A percentile compares a stretch with the other conserved stretches of the same genome.
Evolutionary conservation across 2,797 vertebrate genomes (phyloP).

Genomic region (Octomys mimax): DNA sequence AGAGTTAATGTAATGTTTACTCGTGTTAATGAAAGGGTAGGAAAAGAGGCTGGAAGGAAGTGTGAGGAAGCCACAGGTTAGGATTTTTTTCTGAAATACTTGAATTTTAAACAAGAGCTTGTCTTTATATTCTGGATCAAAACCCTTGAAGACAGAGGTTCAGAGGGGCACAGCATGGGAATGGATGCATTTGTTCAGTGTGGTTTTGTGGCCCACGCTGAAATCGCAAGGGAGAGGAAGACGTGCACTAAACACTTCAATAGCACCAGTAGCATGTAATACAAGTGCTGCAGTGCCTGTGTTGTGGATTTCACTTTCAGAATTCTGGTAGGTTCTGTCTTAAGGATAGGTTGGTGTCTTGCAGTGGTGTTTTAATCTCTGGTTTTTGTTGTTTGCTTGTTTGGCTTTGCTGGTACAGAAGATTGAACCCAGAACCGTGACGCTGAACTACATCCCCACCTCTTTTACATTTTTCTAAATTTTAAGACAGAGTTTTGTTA

Average conservation of each 20-base stretch:
- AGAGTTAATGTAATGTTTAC: not conserved
- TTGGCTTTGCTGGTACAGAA: not conserved
- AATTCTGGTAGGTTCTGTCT: conserved; percentile 5
- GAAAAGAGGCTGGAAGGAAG: not conserved
- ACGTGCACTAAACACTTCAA: not conserved
- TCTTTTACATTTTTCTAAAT: not conserved
- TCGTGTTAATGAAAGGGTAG: not conserved
- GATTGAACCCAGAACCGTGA: not conserved
- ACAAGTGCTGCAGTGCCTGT: not conserved
- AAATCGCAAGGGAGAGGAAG: not conserved
- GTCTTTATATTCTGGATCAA: not conserved
- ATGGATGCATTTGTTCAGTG: not conserved
- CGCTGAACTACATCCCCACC: not conserved
- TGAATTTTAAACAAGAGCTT: not conserved
- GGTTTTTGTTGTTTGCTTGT: not conserved
- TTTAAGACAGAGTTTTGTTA: not conserved
- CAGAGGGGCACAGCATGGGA: not conserved
- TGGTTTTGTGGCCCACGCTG: not conserved
- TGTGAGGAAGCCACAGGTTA: not conserved
- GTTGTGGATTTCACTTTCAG: not conserved
- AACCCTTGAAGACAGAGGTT: not conserved
- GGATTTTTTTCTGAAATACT: conserved; percentile 15
- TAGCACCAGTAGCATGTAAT: not conserved
- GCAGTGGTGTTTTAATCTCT: not conserved
- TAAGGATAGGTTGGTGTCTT: not conserved